These are phyloP conservation scores for Heliconius aoede DNA, from an alignment of 2,888 invertebrate genomes.

Conservation along the genomic window DNA sequence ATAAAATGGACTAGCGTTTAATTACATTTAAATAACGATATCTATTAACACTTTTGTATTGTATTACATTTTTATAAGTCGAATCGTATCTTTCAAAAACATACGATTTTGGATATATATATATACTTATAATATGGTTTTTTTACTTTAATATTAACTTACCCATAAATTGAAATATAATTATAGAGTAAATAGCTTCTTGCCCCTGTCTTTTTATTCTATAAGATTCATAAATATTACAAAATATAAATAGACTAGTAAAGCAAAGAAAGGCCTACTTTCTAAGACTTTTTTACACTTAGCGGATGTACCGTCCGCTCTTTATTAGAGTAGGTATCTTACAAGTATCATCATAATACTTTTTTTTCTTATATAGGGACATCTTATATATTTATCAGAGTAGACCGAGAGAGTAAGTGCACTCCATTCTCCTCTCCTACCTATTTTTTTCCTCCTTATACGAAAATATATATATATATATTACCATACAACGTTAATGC, in stretches of 20 bases:
- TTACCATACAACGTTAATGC: not conserved
- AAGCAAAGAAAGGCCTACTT: conserved; percentile 10
- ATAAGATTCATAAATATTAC: no score
- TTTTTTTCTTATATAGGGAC: not conserved
- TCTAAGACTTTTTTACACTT: conserved; percentile 2
- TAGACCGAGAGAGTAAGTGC: no score
- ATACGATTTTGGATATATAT: not conserved
- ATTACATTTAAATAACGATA: not conserved
- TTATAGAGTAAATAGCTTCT: no score
- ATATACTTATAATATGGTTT: not conserved
- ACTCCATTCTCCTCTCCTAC: no score
- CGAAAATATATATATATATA: no score
- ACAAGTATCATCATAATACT: no score
- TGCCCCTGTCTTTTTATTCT: no score
- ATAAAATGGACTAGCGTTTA: conserved; percentile 18
- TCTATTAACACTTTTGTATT: conserved; percentile 6
- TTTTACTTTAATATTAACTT: no score
- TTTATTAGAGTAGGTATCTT: not conserved
- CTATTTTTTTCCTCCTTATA: no score
- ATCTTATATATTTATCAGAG: not conserved
- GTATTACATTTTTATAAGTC: not conserved
- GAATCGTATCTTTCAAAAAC: not conserved
- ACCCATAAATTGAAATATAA: no score
- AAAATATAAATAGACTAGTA: not conserved
- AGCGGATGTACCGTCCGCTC: not conserved